Conservation (phyloP, 2,888 invertebrate genomes). For the Aphidoletes aphidimyza region DNA sequence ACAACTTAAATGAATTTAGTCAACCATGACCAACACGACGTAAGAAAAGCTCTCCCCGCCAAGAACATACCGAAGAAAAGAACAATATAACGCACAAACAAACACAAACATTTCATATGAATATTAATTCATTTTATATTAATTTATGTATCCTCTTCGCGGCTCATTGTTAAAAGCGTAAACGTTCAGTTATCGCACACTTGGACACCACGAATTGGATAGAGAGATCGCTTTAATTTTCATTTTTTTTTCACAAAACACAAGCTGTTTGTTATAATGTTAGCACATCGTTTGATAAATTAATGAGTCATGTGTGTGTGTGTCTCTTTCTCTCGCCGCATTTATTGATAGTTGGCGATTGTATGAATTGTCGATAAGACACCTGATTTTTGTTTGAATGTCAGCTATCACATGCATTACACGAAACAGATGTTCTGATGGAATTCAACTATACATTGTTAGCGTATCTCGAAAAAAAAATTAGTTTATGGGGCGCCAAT, state of each 20-base stretch:
- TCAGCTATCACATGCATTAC: not conserved
- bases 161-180: not conserved
- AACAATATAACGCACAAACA: constrained; percentile 35
- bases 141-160: constrained; percentile 54
- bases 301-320: not conserved
- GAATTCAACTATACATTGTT: not conserved
- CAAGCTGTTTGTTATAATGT: not conserved
- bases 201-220: not conserved
- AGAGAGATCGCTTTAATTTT: not conserved
- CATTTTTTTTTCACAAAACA: too few relatives aligned
- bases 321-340: not conserved
- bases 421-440: not conserved
- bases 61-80: not conserved
- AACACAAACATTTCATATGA: not conserved
- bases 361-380: not conserved
- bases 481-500: constrained; percentile 4
- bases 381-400: constrained; percentile 10
- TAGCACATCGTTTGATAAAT: constrained; percentile 13
- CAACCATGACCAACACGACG: not conserved
- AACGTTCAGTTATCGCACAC: not conserved
- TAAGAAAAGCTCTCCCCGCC: not conserved
- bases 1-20: constrained; percentile 28
- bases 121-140: constrained; percentile 54
- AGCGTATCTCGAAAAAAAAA: not conserved
- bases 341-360: not conserved